Conservation (phyloP, 2,113 vertebrate genomes). For the Dendrocopos noguchii region DNA sequence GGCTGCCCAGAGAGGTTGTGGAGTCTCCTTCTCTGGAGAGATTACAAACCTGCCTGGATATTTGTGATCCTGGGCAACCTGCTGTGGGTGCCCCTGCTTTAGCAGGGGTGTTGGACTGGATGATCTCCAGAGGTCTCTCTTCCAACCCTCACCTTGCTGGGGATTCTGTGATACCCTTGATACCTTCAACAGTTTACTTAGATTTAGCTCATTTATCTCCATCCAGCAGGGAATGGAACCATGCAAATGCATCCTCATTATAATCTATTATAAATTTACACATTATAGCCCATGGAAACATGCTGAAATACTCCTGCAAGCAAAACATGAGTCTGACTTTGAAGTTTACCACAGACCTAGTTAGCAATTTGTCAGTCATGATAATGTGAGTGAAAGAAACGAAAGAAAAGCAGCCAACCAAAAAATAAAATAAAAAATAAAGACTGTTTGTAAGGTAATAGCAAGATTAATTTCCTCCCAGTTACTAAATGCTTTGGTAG, state of each 20-base stretch:
- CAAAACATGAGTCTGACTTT: not conserved
- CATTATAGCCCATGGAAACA: not conserved
- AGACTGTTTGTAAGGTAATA: not conserved
- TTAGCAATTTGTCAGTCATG: slow-evolving; percentile 14
- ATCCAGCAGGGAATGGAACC: not conserved
- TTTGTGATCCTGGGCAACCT: too few species aligned
- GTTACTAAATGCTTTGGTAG: not conserved
- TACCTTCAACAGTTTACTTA: not conserved
- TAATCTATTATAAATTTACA: not conserved
- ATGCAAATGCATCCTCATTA: not conserved
- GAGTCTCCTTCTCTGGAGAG: too few species aligned
- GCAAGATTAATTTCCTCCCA: not conserved
- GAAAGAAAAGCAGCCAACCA: not conserved
- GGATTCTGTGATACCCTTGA: not conserved
- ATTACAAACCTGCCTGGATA: too few species aligned
- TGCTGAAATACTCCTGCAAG: not conserved
- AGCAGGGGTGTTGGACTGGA: too few species aligned
- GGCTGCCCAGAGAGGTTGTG: too few species aligned
- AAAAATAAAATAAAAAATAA: not conserved
- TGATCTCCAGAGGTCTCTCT: too few species aligned
- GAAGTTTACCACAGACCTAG: not conserved
- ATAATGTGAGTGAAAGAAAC: not conserved
- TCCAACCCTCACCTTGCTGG: too few species aligned
- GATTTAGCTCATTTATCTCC: not conserved
- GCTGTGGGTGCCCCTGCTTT: too few species aligned